phyloP scores from a whole-genome alignment of 2,797 vertebrate species.

The Dromococcyx pavoninus region DNA sequence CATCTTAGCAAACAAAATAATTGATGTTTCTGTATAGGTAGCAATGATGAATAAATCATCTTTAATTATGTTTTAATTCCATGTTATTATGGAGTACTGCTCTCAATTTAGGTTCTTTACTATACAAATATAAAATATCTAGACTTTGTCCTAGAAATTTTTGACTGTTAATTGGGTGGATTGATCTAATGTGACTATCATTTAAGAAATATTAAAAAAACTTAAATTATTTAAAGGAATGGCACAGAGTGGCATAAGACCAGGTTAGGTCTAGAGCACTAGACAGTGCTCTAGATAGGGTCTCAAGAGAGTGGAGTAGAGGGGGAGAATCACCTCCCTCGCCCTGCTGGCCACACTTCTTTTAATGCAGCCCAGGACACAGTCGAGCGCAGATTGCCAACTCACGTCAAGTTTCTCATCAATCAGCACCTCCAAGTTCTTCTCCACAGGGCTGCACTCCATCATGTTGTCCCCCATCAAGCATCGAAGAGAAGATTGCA shows the following conservation, averaged over 20 bases:
- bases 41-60: neutral
- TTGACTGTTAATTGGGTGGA: neutral
- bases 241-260: neutral
- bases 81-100: neutral
- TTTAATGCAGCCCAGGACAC: too few species aligned
- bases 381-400: too few species aligned
- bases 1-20: neutral
- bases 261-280: too few species aligned
- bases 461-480: too few species aligned
- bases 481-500: neutral
- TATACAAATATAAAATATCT: neutral
- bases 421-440: too few species aligned
- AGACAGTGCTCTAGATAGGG: too few species aligned
- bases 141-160: neutral
- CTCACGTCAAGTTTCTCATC: too few species aligned
- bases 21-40: neutral
- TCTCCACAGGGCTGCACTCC: too few species aligned
- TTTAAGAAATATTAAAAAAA: neutral
- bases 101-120: neutral
- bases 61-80: neutral
- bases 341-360: too few species aligned
- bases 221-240: neutral
- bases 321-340: too few species aligned
- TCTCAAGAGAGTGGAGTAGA: too few species aligned
- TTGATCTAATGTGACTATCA: neutral